A percentile compares a stretch with the other conserved stretches of the same genome.
Conservation (phyloP, 1,140 invertebrate genomes). For the Scaptomyza pallida region DNA sequence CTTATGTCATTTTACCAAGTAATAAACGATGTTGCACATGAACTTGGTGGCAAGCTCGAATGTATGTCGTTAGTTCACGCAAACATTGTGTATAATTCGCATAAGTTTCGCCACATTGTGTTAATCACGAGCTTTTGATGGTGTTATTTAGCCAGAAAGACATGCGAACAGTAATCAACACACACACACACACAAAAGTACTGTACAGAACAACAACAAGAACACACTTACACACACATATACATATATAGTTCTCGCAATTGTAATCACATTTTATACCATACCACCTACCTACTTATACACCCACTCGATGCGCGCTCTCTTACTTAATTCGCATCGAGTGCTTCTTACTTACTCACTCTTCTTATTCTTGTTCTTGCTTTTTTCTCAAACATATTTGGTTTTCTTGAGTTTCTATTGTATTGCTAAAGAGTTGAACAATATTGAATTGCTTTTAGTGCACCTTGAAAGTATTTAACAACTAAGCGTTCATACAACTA, state of each 20-base stretch:
- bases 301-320: constrained; percentile 24
- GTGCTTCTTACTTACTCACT: constrained; percentile 26
- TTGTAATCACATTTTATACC: constrained; percentile 12
- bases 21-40: too few species aligned
- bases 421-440: constrained; percentile 10
- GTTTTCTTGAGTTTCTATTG: neutral
- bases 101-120: neutral
- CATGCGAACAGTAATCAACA: constrained; percentile 43
- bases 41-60: too few species aligned
- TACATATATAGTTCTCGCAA: neutral
- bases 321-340: constrained; percentile 18
- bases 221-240: neutral
- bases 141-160: constrained; percentile 51
- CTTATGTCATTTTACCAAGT: too few species aligned
- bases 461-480: constrained; percentile 19
- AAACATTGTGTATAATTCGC: constrained; percentile 3
- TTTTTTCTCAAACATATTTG: constrained; percentile 36
- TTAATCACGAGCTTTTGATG: constrained; percentile 60
- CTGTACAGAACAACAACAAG: constrained; percentile 7
- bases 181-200: constrained; percentile 47
- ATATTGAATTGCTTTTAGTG: constrained; percentile 33
- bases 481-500: constrained; percentile 9
- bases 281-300: neutral
- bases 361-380: constrained; percentile 20
- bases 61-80: too few species aligned